A percentile compares a stretch with the other conserved stretches of the same genome.
phyloP scores from a whole-genome alignment of 2,797 vertebrate species.

The Pogonophryne albipinna region DNA sequence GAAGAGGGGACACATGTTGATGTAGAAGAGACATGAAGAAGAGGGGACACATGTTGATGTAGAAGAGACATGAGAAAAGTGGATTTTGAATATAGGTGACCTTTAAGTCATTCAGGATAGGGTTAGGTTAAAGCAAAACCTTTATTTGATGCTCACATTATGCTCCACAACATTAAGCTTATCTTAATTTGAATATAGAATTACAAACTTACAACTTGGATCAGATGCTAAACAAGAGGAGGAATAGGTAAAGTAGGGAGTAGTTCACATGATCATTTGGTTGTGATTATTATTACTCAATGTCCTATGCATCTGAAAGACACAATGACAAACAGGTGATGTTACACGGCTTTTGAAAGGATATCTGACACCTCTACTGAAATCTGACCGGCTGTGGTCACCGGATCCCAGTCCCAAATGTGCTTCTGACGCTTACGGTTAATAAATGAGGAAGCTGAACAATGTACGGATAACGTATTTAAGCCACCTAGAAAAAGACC shows the following conservation, averaged over 20 bases:
- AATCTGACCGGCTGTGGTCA: constrained; percentile 22
- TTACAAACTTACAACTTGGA: not conserved
- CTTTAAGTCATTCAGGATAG: not conserved
- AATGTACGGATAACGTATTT: too few relatives aligned
- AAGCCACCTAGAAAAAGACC: too few relatives aligned
- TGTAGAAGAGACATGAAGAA: too few relatives aligned
- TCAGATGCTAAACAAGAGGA: not conserved
- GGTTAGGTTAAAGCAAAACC: not conserved
- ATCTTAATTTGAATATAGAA: too few relatives aligned
- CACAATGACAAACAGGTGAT: constrained; percentile 3
- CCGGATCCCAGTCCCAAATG: not conserved
- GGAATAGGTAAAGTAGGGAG: too few relatives aligned
- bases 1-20: too few relatives aligned
- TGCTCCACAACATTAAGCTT: too few relatives aligned
- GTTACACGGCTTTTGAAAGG: constrained; percentile 3
- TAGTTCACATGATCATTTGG: too few relatives aligned
- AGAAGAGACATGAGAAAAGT: too few relatives aligned
- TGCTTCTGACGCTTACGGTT: not conserved
- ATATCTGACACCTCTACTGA: constrained; percentile 10
- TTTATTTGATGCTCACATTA: not conserved
- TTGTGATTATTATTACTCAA: too few relatives aligned
- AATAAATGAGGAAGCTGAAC: not conserved
- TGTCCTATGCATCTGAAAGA: not conserved
- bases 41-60: too few relatives aligned
- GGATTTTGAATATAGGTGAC: too few relatives aligned